Percentiles rank a stretch among this genome's conserved stretches.
These are phyloP conservation scores for Cecidostiba fungosa DNA, from an alignment of 2,888 invertebrate genomes.

Conservation along the genomic window DNA sequence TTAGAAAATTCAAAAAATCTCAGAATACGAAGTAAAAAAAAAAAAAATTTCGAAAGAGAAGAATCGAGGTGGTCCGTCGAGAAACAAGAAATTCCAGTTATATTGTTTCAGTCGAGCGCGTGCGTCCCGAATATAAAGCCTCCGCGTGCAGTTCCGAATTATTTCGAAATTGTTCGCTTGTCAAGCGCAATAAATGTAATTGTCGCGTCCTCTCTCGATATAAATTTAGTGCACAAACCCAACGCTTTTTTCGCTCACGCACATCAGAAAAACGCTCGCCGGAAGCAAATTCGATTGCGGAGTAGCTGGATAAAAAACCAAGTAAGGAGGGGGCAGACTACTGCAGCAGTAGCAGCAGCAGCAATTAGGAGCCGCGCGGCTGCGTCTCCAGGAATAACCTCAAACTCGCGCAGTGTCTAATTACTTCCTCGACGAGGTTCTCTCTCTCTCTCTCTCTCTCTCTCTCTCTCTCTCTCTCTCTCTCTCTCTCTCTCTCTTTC, in stretches of 20 bases:
- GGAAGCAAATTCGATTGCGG: conserved; percentile 38
- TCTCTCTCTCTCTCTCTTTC: not conserved
- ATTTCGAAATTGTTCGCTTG: not conserved
- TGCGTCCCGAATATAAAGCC: not conserved
- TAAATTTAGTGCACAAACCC: not conserved
- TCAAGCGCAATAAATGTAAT: not conserved
- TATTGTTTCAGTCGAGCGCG: not conserved
- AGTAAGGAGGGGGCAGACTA: conserved; percentile 1
- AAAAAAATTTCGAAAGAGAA: not conserved
- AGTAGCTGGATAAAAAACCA: conserved; percentile 34
- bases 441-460: not conserved
- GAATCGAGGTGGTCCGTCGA: not conserved
- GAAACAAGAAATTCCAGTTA: conserved; percentile 9
- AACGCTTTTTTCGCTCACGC: not conserved
- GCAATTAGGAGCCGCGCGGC: conserved; percentile 51
- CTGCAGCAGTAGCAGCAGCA: conserved; percentile 7
- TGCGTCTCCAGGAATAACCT: conserved; percentile 61
- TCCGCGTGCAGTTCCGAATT: not conserved
- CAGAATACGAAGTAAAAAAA: not conserved
- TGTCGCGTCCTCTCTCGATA: not conserved
- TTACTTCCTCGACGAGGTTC: conserved; percentile 59
- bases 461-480: not conserved
- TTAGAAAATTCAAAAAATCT: not conserved
- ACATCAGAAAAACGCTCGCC: not conserved
- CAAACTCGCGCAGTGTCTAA: conserved; percentile 60